Percentiles rank a stretch among this genome's conserved stretches.
Conservation (phyloP, 2,113 vertebrate species). For the Ailurus styani region DNA sequence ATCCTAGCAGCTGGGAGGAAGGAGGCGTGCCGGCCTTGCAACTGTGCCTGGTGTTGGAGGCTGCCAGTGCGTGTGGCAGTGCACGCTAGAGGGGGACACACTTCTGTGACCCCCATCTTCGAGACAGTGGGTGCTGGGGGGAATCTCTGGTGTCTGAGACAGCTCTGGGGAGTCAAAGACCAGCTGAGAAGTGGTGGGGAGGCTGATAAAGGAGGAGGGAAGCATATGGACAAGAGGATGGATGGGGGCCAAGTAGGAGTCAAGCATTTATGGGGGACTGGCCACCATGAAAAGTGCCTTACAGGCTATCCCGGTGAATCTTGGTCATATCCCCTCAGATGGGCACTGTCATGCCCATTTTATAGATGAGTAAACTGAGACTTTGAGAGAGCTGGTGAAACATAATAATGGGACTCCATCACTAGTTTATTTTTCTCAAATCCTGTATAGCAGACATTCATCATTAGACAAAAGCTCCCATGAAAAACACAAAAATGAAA, state of each 20-base stretch:
- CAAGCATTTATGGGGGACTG: background rate
- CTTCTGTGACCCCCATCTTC: background rate
- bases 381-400: background rate
- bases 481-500: background rate
- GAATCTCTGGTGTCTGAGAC: background rate
- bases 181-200: background rate
- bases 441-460: background rate
- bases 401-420: background rate
- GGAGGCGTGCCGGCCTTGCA: slow-evolving; percentile 60
- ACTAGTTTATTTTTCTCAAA: background rate
- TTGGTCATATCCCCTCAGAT: no score
- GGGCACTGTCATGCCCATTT: background rate
- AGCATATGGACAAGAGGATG: no score
- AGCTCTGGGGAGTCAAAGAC: background rate
- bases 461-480: background rate
- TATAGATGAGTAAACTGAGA: background rate
- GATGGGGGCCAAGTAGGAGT: background rate
- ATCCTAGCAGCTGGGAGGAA: slow-evolving; percentile 78
- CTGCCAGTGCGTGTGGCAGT: slow-evolving; percentile 30
- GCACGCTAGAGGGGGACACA: accelerated
- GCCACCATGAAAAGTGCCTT: accelerated
- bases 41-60: slow-evolving; percentile 51
- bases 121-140: accelerated
- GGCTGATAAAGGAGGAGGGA: background rate
- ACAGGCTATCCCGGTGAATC: background rate